Evolutionary conservation across 92 coral and sea anemone genomes (phyloP), one percentile per base, ranked within the genome.

Genomic region (Virgularia gustaviana): DNA sequence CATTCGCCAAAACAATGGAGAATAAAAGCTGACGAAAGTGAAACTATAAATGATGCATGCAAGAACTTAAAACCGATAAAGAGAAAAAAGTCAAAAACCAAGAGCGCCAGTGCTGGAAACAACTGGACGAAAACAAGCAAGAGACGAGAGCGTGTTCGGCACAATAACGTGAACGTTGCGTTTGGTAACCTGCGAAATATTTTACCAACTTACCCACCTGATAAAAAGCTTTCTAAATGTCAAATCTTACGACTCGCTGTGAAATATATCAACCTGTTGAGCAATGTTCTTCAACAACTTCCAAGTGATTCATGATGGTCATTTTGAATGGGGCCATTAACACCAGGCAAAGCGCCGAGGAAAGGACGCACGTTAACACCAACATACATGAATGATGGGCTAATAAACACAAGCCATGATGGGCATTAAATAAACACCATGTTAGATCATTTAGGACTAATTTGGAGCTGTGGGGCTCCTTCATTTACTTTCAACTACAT

Each of bases 191-290:
- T 80, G 27, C 62, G 80, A 19, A 68, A 45, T 39, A 60, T 80
- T 37, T 31, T 80, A 27, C 85, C 85, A 1, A 73, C 85, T 7
- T 64, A 80, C 43, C 85, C 85, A 30, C 53, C 47, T 0, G 80
- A 80, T 64, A 80, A 73, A 55, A 80, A 80, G 41, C 85, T 80
- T 73, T 73, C 85, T 2, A 80, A 80, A 32, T 70, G 79, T 34
- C 75, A 80, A 42, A 73, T 80, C 12, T 44, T 80, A 20, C 61
- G 75, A 57, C 76, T 63, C n/a, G 85, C 85, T 24, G 85, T 80
- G 38, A 73, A 65, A 45, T 80, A 80, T 20, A 80, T 80, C 42
- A 71, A 57, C 11, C 41, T 80, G 19, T 42, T 80, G 55, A 71
- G 65, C 39, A 68, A 68, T 19, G 61, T 49, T 33, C 55, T 68